These are phyloP conservation scores for Yponomeuta evonymella DNA, from an alignment of 2,888 invertebrate species.

Conservation along the genomic window DNA sequence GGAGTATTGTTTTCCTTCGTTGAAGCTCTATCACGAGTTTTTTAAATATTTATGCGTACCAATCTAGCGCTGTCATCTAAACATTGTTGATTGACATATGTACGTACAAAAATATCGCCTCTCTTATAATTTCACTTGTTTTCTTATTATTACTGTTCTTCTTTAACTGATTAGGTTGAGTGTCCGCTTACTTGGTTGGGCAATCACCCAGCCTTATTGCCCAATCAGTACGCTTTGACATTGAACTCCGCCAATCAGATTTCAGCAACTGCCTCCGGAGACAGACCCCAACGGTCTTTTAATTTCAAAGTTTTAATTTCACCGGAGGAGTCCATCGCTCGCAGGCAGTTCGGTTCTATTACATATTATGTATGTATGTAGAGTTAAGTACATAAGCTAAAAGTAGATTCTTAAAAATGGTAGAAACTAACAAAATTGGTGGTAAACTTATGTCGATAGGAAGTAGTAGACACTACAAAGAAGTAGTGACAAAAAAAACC, in stretches of 20 bases:
- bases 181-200: conserved; percentile 80
- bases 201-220: conserved; percentile 85
- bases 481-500: conserved; percentile 50
- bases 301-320: conserved; percentile 38
- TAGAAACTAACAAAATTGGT: conserved; percentile 67
- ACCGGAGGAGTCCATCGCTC: conserved; percentile 43
- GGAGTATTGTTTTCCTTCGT: conserved; percentile 50
- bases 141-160: conserved; percentile 32
- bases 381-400: conserved; percentile 63
- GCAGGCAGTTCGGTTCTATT: conserved; percentile 50
- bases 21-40: conserved; percentile 39
- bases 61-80: too few species aligned
- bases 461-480: conserved; percentile 55
- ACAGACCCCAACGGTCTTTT: conserved; percentile 35
- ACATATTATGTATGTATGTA: conserved; percentile 70
- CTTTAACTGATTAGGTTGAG: conserved; percentile 57
- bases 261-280: conserved; percentile 50
- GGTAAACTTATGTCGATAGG: conserved; percentile 75
- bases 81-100: too few species aligned
- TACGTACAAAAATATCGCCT: too few species aligned
- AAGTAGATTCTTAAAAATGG: conserved; percentile 45
- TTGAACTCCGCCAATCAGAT: conserved; percentile 57
- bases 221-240: conserved; percentile 77
- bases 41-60: conserved; percentile 22
- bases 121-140: background rate